phyloP scores from a whole-genome alignment of 2,797 vertebrate genomes.

The Hozukius guyotensis region DNA sequence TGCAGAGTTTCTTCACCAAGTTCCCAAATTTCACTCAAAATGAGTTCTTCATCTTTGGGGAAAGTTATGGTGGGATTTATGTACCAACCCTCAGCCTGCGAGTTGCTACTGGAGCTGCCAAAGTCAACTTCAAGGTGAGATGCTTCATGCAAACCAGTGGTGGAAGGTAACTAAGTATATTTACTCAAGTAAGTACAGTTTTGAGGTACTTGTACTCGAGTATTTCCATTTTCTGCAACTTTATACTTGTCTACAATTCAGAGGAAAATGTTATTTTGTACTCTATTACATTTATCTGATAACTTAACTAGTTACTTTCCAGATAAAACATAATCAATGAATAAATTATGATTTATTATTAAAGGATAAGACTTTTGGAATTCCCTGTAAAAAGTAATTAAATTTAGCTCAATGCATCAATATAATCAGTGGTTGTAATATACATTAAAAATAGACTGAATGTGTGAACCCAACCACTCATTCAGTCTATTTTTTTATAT shows the following conservation, averaged over 20 bases:
- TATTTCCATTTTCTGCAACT: not conserved
- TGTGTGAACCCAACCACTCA: too few species aligned
- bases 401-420: not conserved
- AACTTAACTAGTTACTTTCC: not conserved
- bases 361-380: not conserved
- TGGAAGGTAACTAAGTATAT: not conserved
- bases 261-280: not conserved
- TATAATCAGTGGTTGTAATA: not conserved
- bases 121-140: constrained; percentile 82
- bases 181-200: not conserved
- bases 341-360: not conserved
- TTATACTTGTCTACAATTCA: not conserved
- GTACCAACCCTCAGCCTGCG: constrained; percentile 79
- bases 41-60: constrained; percentile 84
- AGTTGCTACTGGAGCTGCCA: constrained; percentile 67
- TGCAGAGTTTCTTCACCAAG: constrained; percentile 83
- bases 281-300: not conserved
- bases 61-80: constrained; percentile 86
- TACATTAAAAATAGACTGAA: too few species aligned
- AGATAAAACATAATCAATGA: not conserved
- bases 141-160: not conserved
- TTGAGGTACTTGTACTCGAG: not conserved
- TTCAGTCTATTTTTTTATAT: too few species aligned
- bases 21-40: constrained; percentile 83
- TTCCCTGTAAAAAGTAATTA: too few species aligned